Evolutionary conservation across 2,888 invertebrate genomes (phyloP), one percentile per base, ranked within the genome.

Genomic region (Drepanosiphum platanoidis): DNA sequence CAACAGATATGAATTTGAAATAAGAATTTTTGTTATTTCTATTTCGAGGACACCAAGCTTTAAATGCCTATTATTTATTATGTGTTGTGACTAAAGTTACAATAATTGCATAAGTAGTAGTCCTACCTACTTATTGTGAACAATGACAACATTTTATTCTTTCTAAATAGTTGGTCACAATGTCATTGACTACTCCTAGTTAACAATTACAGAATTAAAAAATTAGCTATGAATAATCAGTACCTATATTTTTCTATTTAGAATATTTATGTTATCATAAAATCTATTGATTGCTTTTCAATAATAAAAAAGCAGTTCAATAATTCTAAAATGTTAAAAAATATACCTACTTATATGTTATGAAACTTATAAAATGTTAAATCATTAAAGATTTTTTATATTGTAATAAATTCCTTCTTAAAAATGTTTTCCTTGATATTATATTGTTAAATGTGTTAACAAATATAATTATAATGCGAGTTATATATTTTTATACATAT

Each of bases 81-180:
- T 3, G 22, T 30, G 3, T 71, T 22, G 22, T 27, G 22, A 39
- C 30, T 36, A 8, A 30, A 71, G 58, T 52, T 27, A 70, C 15
- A 72, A 42, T 42, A 15, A 61, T 72, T 58, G 39, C 58, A 58
- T 58, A 39, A 39, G 34, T 36, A 4, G 52, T 46, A 4, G 18
- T 80, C 52, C 22, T 81, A 71, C 30, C 30, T 39, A 61, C 9
- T 61, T n/a, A 52, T 42, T 61, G 30, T 72, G n/a, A 72, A 82
- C 70, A 70, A 80, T 80, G 27, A 58, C 30, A 72, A 71, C 8
- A 11, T 82, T 58, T 81, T 71, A 52, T 81, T 71, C 1, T 81
- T 39, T 36, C 3, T 61, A 82, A 61, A 42, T 61, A 32, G 81
- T 82, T 72, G 61, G 32, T 72, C 61, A 61, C 30, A 58, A 58